phyloP scores from a whole-genome alignment of 2,888 invertebrate species.

The Oscheius sp. region DNA sequence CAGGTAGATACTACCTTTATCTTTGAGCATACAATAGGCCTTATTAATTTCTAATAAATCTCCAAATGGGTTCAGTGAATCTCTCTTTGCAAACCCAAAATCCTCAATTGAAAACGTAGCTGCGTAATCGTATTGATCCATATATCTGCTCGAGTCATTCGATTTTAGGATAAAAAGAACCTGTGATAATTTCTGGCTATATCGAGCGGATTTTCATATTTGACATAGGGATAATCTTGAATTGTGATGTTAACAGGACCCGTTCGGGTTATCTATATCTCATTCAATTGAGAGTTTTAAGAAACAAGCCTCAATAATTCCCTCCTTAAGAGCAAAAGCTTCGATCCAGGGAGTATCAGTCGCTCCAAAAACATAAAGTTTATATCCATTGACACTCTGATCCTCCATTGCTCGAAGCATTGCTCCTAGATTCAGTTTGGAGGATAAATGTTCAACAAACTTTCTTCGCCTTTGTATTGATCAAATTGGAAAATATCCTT shows the following conservation, averaged over 20 bases:
- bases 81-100: not conserved
- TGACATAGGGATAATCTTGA: not conserved
- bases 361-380: not conserved
- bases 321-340: constrained; percentile 1
- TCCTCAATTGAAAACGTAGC: constrained; percentile 3
- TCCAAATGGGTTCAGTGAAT: not conserved
- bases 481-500: not conserved
- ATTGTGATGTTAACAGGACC: constrained; percentile 5
- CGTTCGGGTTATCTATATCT: not conserved
- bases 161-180: not conserved
- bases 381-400: not conserved
- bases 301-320: not conserved
- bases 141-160: not conserved
- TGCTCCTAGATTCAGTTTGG: not conserved
- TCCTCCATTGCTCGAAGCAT: constrained; percentile 2
- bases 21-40: constrained; percentile 3
- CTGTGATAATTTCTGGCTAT: not conserved
- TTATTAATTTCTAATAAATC: not conserved
- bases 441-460: not conserved
- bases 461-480: not conserved
- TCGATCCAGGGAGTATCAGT: not conserved
- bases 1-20: not conserved
- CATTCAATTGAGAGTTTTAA: not conserved
- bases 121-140: not conserved
- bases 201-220: not conserved